phyloP scores from a whole-genome alignment of 2,797 vertebrate genomes.

The Antrozous pallidus region DNA sequence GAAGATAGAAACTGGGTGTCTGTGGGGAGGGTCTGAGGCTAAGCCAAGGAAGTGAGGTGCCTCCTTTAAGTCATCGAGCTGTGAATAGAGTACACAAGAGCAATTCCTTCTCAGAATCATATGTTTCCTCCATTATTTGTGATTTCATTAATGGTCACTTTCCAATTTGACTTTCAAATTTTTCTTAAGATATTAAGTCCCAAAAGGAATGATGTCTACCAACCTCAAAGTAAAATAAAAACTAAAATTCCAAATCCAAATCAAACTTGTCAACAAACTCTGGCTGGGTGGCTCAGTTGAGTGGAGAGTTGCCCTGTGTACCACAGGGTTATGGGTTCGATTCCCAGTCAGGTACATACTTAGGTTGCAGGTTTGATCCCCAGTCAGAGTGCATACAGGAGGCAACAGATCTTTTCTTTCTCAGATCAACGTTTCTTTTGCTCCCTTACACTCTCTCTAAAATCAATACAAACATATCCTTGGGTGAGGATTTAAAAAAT shows the following conservation, averaged over 20 bases:
- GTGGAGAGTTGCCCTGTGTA: neutral
- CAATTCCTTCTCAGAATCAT: fast-evolving
- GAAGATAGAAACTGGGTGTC: fast-evolving
- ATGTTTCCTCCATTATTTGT: fast-evolving
- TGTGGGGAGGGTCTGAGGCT: fast-evolving
- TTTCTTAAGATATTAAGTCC: neutral
- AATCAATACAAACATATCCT: neutral
- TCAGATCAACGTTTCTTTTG: neutral
- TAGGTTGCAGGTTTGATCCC: neutral
- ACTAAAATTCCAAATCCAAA: neutral
- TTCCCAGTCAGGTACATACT: neutral
- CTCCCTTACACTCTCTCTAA: neutral
- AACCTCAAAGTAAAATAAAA: neutral
- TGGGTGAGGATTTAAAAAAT: neutral
- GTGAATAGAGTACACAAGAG: fast-evolving
- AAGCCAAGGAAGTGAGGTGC: neutral
- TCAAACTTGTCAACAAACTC: neutral
- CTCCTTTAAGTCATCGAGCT: fast-evolving
- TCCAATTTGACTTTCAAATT: neutral
- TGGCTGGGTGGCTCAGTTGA: neutral
- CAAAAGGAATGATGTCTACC: neutral
- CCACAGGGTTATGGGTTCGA: neutral
- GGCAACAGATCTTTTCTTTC: neutral
- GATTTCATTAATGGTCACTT: neutral
- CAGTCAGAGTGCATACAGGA: neutral